Base-by-base conservation (phyloP, 1,140 invertebrate genomes). In the Drosophila jambulina region DNA sequence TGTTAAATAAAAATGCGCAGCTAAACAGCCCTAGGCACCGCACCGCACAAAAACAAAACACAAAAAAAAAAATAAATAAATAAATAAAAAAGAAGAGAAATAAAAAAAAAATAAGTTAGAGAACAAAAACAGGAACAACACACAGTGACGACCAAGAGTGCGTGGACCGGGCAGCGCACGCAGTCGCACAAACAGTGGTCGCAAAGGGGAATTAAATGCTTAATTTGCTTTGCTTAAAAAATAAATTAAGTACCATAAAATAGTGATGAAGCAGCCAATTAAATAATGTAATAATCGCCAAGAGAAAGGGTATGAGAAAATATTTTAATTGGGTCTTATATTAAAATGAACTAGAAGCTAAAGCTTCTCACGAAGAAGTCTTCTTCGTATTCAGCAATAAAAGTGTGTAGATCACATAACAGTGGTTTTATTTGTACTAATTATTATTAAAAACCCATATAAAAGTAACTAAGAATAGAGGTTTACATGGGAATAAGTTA, bases 1-100 rank as follows among this genome's bases (percentile, higher is more conserved):
- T 91, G 87, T 91, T 91, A 91, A 82, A 91, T 87, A 87, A 88
- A 91, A 91, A 91, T 91, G 86, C 86, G 86, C 82, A 91, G 75
- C 86, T 90, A 86, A 86, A 87, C 82, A 82, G 86, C 82, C 86
- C 72, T 64, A 65, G 79, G 79, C 65, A 46, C 29, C 71, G 62
- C 65, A 58, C 48, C n/a, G 53, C 53, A 57, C 43, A 60, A 62
- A 54, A 54, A 65, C 65, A 60, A 75, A 81, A 61, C 32, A 63
- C 34, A 60, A 74, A 62, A 45, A 54, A 40, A 34, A 62, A 70
- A 53, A 63, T 62, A 65, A 68, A 34, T 6, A 10, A 69, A 38
- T 34, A 68, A 42, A n/a, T 25, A 77, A 43, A 56, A 61, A 49
- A 36, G 9, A 19, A 54, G 34, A 38, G 27, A 13, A 69, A 23